Evolutionary conservation across 2,797 vertebrate genomes (phyloP).

Genomic region (Pangasius sanitwongsei): DNA sequence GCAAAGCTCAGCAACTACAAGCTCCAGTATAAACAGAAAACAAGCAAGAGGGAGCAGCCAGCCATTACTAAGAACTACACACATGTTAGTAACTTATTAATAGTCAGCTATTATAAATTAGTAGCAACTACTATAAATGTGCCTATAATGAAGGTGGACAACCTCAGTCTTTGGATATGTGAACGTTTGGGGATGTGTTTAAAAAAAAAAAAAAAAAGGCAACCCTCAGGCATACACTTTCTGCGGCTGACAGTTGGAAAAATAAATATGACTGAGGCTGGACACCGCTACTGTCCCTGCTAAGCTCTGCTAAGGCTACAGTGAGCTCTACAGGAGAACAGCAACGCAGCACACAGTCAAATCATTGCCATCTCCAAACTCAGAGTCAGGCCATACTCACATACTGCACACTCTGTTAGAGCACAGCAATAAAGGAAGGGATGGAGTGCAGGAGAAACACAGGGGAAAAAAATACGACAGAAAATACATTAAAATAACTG

Average conservation of each 20-base stretch:
- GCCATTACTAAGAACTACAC: slow-evolving; percentile 23
- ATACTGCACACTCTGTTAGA: slow-evolving; percentile 80
- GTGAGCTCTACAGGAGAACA: slow-evolving; percentile 28
- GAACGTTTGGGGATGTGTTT: not conserved
- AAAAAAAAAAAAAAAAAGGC: not conserved
- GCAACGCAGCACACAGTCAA: slow-evolving; percentile 39
- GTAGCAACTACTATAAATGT: not conserved
- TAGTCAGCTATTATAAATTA: not conserved
- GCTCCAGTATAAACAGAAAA: not conserved
- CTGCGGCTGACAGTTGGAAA: not conserved
- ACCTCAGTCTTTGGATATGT: slow-evolving; percentile 4
- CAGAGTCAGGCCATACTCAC: slow-evolving; percentile 74
- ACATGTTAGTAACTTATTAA: not conserved
- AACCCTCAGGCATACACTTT: not conserved
- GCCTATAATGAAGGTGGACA: slow-evolving; percentile 14
- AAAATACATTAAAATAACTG: slow-evolving; percentile 65
- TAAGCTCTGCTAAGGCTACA: slow-evolving; percentile 46
- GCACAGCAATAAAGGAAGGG: slow-evolving; percentile 61
- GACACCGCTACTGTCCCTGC: slow-evolving; percentile 24
- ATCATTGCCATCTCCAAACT: slow-evolving; percentile 37
- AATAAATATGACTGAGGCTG: slow-evolving; percentile 29
- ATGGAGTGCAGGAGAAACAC: slow-evolving; percentile 62
- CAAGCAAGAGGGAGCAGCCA: slow-evolving; percentile 37
- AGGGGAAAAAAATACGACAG: slow-evolving; percentile 66
- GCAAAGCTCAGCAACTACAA: slow-evolving; percentile 36